Base-by-base conservation (phyloP, 2,888 invertebrate genomes). In the Ectropis crepuscularia region DNA sequence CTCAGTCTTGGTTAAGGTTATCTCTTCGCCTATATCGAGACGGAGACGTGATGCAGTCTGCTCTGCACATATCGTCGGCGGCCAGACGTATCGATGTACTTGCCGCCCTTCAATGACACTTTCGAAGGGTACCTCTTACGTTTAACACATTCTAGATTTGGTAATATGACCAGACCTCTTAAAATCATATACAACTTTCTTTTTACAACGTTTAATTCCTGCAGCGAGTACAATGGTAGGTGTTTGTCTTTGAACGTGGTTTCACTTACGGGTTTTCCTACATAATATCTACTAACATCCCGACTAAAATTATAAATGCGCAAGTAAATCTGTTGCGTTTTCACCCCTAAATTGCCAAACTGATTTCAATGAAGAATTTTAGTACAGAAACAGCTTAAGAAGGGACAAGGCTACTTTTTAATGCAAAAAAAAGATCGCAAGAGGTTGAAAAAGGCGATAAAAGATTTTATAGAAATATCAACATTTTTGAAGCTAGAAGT, bases 21-120 rank as follows among this genome's bases (percentile, higher is more conserved):
- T 0, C 36, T 58, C 58, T 12, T 53, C 8, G 28, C 48, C 49
- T 58, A 28, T 12, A 41, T 6, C 48, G 39, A 55, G 55, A 50
- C 53, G 74, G 74, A 83, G 82, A 79, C 79, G 76, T 70, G 75
- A 74, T 83, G 81, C 81, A 80, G 70, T 73, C 74, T 76, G 77
- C 75, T 53, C 50, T 64, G 64, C 64, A 78, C 69, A 70, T 70
- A 72, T 72, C 67, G 72, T 60, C 53, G 67, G 57, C 65, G 65
- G 64, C 61, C 67, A 72, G 68, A 72, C 70, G 64, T 67, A 67
- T 67, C 67, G 68, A 67, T 55, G 62, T 53, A 59, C 62, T 61
- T 50, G 50, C 61, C 57, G 69, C 67, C 70, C 69, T 70, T 70
- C 72, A 63, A 69, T 61, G 63, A 68, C 64, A 66, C 61, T 43